Percentiles rank a stretch among this genome's conserved stretches.
Evolutionary conservation across 2,797 vertebrate genomes (phyloP).

Genomic region (Myotis daubentonii): DNA sequence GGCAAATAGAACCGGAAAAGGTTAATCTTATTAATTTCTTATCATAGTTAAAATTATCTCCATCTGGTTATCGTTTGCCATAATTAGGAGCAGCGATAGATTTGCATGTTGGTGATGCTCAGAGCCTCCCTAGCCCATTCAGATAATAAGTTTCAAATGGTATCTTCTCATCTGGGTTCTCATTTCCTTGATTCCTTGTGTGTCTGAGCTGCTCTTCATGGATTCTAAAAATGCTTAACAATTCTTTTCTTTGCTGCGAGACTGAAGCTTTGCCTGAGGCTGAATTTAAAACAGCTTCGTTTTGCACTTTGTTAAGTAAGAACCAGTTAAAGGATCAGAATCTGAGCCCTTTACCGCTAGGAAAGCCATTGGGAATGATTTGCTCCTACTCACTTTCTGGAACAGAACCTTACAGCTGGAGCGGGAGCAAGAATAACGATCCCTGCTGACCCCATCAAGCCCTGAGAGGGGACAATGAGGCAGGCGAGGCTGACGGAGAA

Average conservation of each 20-base stretch:
- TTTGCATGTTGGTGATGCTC: fast-evolving
- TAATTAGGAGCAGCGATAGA: background rate
- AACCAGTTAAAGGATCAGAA: background rate
- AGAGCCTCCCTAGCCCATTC: background rate
- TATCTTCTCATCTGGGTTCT: background rate
- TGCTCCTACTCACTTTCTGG: background rate
- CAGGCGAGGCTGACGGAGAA: background rate
- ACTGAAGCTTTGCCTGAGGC: background rate
- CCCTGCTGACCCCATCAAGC: fast-evolving
- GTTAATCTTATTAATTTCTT: conserved; percentile 25
- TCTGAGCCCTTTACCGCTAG: background rate
- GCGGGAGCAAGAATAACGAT: background rate
- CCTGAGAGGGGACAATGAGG: background rate
- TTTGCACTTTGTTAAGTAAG: conserved; percentile 41
- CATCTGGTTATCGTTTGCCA: background rate
- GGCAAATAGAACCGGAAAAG: background rate
- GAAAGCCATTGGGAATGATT: background rate
- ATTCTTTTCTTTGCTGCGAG: background rate
- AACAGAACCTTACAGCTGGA: background rate
- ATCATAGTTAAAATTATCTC: background rate
- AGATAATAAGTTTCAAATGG: background rate
- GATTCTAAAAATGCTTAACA: background rate
- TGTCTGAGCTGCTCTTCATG: background rate
- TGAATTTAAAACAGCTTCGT: conserved; percentile 3
- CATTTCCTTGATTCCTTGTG: background rate